phyloP scores from a whole-genome alignment of 92 coral and sea anemone species.

The Umimayanthus kanabou region DNA sequence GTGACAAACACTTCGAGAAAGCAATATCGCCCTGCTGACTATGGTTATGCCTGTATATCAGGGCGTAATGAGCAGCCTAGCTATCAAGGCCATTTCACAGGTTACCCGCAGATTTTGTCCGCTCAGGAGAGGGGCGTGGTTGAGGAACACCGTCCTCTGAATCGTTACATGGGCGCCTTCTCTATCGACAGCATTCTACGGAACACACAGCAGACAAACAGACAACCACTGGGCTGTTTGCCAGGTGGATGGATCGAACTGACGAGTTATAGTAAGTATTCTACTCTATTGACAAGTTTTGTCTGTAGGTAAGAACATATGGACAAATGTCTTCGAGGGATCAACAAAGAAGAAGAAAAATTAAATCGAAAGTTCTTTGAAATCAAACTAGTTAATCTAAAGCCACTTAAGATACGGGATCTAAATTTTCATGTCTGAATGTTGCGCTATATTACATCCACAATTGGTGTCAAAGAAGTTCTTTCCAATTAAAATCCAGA shows the following conservation, averaged over 20 bases:
- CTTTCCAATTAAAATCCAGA: background rate
- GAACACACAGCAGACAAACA: background rate
- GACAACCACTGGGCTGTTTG: background rate
- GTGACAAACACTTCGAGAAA: background rate
- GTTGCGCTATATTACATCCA: background rate
- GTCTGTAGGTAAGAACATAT: background rate
- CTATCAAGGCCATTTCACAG: background rate
- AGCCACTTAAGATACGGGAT: background rate
- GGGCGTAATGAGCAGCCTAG: background rate
- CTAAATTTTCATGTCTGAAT: too few species aligned
- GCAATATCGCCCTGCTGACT: background rate
- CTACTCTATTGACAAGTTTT: background rate
- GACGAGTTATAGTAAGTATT: conserved; percentile 30
- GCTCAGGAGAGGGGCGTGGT: conserved; percentile 17
- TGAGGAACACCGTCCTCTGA: background rate
- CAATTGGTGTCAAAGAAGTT: background rate
- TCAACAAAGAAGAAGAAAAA: background rate
- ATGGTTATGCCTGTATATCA: background rate
- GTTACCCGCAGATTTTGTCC: background rate
- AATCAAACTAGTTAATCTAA: too few species aligned
- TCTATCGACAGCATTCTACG: conserved; percentile 26
- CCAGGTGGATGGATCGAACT: conserved; percentile 24
- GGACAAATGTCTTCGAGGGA: background rate
- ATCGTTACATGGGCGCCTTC: background rate
- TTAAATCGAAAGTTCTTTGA: background rate